Evolutionary conservation across 2,888 invertebrate species (phyloP), one percentile per base, ranked within the genome.

Genomic region (Clostera curtula): DNA sequence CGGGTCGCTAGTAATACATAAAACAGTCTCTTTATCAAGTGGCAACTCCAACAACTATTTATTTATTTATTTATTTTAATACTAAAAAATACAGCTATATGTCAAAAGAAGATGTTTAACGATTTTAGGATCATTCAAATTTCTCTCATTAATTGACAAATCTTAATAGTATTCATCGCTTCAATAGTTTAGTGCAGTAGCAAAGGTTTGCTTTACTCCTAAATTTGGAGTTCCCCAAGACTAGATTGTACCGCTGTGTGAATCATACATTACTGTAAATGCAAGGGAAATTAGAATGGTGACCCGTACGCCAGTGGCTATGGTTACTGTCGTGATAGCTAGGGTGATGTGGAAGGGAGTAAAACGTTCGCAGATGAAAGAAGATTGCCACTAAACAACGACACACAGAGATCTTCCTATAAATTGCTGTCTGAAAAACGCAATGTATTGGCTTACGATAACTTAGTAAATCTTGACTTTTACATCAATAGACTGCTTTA

Each of bases 101-200:
- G 12, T 12, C n/a, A 13, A 24, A 25, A 21, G 11, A 27, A 27
- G 4, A 21, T 19, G 27, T 5, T 22, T 12, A 21, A 31, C 19
- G 7, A 29, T 44, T 34, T 31, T 35, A 12, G 30, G 40, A 35
- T 35, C 31, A 37, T 39, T 42, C 33, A 32, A 43, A 44, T 29
- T n/a, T n/a, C 30, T 27, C 39, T 29, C 31, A 17, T 37, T 37
- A 63, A 61, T 61, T 59, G 49, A 65, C 56, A 43, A 55, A 55
- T 52, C 53, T 53, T 49, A 56, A 66, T 56, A 65, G 56, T 59
- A 65, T 60, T 53, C 49, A 45, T 40, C 52, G 40, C 60, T 68
- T 63, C n/a, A 65, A 66, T 66, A 66, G 65, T 62, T 57, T n/a
- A n/a, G n/a, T n/a, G 61, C 59, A 61, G 62, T 61, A 59, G 59